Conservation (phyloP, 2,797 vertebrate genomes). For the Notoglanidium macrostoma region DNA sequence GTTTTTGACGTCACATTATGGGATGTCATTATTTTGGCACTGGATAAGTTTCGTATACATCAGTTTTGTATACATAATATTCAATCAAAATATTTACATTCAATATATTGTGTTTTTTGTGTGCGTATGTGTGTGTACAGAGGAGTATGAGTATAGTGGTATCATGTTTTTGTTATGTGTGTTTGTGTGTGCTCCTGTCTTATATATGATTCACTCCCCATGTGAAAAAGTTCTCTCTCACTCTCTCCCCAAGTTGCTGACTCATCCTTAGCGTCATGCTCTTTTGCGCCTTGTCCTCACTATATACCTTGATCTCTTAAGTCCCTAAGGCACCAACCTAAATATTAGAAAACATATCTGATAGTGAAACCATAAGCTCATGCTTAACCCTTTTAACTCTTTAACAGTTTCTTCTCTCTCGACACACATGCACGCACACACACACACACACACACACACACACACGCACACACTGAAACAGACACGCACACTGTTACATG, state of each 20-base stretch:
- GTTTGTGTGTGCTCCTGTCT: conserved; percentile 46
- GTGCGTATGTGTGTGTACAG: conserved; percentile 41
- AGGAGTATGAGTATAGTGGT: conserved; percentile 28
- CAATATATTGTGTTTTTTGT: conserved; percentile 64
- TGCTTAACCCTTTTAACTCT: conserved; percentile 23
- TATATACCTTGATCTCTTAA: conserved; percentile 42
- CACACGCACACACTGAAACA: conserved; percentile 20
- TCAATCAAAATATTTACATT: conserved; percentile 84
- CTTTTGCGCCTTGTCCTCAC: not conserved
- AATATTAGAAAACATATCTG: conserved; percentile 64
- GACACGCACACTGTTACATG: conserved; percentile 34
- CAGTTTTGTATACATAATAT: conserved; percentile 69
- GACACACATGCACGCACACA: conserved; percentile 17
- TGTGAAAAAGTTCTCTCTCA: conserved; percentile 27
- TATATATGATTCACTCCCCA: conserved; percentile 15
- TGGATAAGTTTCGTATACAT: conserved; percentile 69
- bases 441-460: not conserved
- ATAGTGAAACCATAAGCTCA: conserved; percentile 54
- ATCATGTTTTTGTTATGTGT: conserved; percentile 29
- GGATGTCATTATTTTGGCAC: conserved; percentile 80
- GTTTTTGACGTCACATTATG: conserved; percentile 77
- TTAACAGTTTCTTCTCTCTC: conserved; percentile 8
- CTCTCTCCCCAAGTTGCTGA: conserved; percentile 28
- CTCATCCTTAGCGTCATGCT: conserved; percentile 30
- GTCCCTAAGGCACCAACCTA: conserved; percentile 78